A percentile compares a stretch with the other conserved stretches of the same genome.
phyloP scores from a whole-genome alignment of 2,888 invertebrate genomes.

The Gandaritis pyraliata region DNA sequence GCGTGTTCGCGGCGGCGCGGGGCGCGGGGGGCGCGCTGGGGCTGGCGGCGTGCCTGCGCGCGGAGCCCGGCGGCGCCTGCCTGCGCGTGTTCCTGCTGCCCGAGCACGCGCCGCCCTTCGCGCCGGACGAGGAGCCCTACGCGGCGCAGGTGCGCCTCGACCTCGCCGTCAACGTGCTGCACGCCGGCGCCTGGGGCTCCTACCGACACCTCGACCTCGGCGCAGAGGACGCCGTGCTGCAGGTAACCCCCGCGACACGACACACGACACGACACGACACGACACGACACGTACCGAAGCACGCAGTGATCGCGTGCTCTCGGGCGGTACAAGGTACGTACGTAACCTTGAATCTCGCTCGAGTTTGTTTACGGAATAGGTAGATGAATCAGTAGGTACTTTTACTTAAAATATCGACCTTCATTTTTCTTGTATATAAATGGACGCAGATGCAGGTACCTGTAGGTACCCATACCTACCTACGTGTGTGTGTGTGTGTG shows the following conservation, averaged over 20 bases:
- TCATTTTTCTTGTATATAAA: too few species aligned
- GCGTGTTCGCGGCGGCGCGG: conserved; percentile 89
- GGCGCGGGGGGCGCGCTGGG: conserved; percentile 92
- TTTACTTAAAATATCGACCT: too few species aligned
- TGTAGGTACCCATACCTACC: too few species aligned
- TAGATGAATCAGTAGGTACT: too few species aligned
- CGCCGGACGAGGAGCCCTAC: conserved; percentile 84
- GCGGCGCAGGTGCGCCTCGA: conserved; percentile 88
- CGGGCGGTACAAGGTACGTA: too few species aligned
- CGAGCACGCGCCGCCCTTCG: conserved; percentile 86
- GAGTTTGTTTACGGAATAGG: too few species aligned
- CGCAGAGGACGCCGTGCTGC: conserved; percentile 64
- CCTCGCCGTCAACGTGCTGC: conserved; percentile 93
- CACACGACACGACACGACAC: too few species aligned
- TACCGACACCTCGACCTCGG: conserved; percentile 91
- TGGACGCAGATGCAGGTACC: too few species aligned
- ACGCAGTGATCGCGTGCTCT: too few species aligned
- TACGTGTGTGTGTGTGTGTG: too few species aligned
- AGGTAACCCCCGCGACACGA: conserved; percentile 27
- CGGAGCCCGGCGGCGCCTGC: conserved; percentile 92
- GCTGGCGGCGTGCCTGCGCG: conserved; percentile 94
- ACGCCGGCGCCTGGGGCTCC: conserved; percentile 93
- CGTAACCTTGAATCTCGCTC: too few species aligned
- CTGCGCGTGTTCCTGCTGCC: conserved; percentile 90
- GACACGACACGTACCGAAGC: too few species aligned